Base-by-base conservation (phyloP, 2,888 invertebrate species). In the Philereme vetulata region DNA sequence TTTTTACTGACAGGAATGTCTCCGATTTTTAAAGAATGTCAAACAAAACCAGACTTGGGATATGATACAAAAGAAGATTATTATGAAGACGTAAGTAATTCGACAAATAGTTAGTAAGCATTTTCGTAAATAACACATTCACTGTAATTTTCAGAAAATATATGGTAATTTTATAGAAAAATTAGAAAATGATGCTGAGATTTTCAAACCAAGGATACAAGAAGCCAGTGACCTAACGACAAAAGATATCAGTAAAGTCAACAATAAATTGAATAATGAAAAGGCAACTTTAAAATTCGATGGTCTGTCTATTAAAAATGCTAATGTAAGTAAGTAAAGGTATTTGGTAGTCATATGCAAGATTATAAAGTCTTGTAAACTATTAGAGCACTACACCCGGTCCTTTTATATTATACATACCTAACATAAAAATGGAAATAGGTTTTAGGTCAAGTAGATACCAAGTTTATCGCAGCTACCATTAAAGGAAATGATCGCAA, bases 391-490 rank as follows among this genome's bases (percentile, higher is more conserved):
- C 21, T 21, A 21, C 21, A 21, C 21, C 2, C 1, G 21, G 21
- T 21, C 2, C 21, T 21, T 21, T 21, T 21, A 21, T 21, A 21
- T 21, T 21, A 21, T 21, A 21, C 21, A 21, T 21, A 21, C 1
- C 21, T 21, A n/a, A n/a, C 2, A 21, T 21, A 21, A 21, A 2
- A 21, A 21, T 21, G 21, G 21, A 21, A 21, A 21, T 11, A 67
- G 95, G 92, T 96, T 35, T 82, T 97, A 45, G 94, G 94, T 11
- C 97, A 97, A 90, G 86, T 96, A 11, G 97, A 97, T 81, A 87
- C 87, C 38, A 96, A 96, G 83, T 95, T 96, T 72, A 95, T 96
- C 69, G 93, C 93, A 32, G 92, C 93, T n/a, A 76, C 86, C 56
- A 74, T 91, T 60, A 72, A 73, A 61, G 81, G 77, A 4, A 81